Percentiles rank a stretch among this genome's conserved stretches.
phyloP scores from a whole-genome alignment of 2,888 invertebrate genomes.

The Parnassius orleans region DNA sequence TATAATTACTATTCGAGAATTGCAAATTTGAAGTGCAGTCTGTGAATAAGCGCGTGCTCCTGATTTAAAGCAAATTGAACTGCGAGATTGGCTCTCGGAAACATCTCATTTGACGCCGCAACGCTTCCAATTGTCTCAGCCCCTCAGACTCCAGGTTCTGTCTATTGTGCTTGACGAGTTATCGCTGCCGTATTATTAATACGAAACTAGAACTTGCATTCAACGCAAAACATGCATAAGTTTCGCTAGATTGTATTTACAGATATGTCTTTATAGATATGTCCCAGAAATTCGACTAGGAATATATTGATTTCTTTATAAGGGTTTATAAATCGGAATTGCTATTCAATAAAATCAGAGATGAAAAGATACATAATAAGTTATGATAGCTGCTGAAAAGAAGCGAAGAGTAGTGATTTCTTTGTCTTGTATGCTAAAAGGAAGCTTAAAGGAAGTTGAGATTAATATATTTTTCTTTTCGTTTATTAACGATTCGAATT shows the following conservation, averaged over 20 bases:
- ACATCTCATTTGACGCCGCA: slow-evolving; percentile 75
- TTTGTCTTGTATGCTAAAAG: too few species aligned
- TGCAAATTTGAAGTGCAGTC: slow-evolving; percentile 31
- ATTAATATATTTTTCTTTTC: too few species aligned
- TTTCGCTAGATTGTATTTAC: slow-evolving; percentile 37
- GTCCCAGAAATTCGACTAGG: not conserved
- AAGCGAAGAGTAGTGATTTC: too few species aligned
- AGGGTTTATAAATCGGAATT: too few species aligned
- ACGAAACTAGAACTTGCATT: slow-evolving; percentile 28
- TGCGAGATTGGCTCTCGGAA: slow-evolving; percentile 65
- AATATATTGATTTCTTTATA: too few species aligned
- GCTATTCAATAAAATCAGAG: too few species aligned
- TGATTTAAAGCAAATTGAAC: slow-evolving; percentile 78
- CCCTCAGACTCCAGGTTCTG: slow-evolving; percentile 39
- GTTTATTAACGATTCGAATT: too few species aligned
- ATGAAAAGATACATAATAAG: too few species aligned
- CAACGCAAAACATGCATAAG: slow-evolving; percentile 32
- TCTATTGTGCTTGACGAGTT: slow-evolving; percentile 58
- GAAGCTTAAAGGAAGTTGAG: too few species aligned
- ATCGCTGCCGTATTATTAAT: slow-evolving; percentile 49
- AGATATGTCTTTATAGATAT: slow-evolving; percentile 13
- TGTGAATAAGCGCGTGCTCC: slow-evolving; percentile 47
- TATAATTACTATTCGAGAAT: slow-evolving; percentile 47
- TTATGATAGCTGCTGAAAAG: too few species aligned
- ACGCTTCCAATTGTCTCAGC: slow-evolving; percentile 68